Evolutionary conservation across 2,888 invertebrate species (phyloP).

Genomic region (Reticulitermes lucifugus): DNA sequence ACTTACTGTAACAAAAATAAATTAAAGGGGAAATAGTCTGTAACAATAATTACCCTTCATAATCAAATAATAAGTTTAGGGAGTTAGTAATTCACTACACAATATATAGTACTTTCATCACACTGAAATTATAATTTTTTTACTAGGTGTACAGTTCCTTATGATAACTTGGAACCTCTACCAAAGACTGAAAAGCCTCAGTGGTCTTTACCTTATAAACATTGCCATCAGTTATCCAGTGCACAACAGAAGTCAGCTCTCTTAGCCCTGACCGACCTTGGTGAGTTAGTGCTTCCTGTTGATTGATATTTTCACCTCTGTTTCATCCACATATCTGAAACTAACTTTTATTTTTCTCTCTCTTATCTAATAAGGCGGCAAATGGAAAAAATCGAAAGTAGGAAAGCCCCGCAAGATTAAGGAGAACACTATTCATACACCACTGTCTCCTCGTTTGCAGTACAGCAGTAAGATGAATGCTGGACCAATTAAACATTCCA

Average conservation of each 20-base stretch:
- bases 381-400: slow-evolving; percentile 57
- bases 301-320: neutral
- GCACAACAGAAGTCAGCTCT: slow-evolving; percentile 23
- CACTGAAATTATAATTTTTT: too few relatives aligned
- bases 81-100: too few relatives aligned
- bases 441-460: slow-evolving; percentile 31
- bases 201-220: slow-evolving; percentile 42
- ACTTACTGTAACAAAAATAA: too few relatives aligned
- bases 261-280: slow-evolving; percentile 30
- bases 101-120: too few relatives aligned
- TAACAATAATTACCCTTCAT: too few relatives aligned
- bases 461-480: slow-evolving; percentile 18
- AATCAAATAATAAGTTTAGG: too few relatives aligned
- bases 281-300: slow-evolving; percentile 18
- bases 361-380: slow-evolving; percentile 53
- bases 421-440: slow-evolving; percentile 52
- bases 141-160: slow-evolving; percentile 55
- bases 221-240: slow-evolving; percentile 15
- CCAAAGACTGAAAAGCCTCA: slow-evolving; percentile 47
- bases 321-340: neutral
- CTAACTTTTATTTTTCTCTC: neutral
- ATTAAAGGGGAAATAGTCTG: too few relatives aligned
- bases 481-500: neutral
- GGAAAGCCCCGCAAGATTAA: slow-evolving; percentile 55
- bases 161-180: slow-evolving; percentile 55